Percentiles rank a stretch among this genome's conserved stretches.
phyloP scores from a whole-genome alignment of 2,797 vertebrate genomes.

The Chaunax sp. region DNA sequence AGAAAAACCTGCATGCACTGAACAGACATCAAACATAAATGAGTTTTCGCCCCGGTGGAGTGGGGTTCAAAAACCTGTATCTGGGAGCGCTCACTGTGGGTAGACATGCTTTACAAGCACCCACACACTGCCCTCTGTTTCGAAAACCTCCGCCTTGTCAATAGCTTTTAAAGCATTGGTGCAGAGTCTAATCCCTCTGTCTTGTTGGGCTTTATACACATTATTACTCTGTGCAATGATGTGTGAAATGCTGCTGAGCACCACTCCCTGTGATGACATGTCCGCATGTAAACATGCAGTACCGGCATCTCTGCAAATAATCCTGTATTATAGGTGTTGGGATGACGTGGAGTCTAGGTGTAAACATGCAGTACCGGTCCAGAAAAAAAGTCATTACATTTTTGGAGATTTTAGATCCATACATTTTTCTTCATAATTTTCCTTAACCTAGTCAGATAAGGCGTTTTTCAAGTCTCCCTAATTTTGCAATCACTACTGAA shows the following conservation, averaged over 20 bases:
- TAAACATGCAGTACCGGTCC: too few species aligned
- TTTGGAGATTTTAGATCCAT: too few species aligned
- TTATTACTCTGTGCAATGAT: constrained; percentile 50
- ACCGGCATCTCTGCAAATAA: constrained; percentile 15
- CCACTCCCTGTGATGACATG: constrained; percentile 27
- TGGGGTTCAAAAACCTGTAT: constrained; percentile 43
- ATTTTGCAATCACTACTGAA: too few species aligned
- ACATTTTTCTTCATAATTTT: too few species aligned
- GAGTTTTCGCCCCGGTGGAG: constrained; percentile 41
- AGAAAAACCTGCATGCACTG: constrained; percentile 53
- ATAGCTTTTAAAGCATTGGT: constrained; percentile 51
- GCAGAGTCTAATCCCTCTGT: constrained; percentile 44
- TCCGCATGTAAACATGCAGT: constrained; percentile 24
- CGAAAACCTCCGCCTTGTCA: constrained; percentile 29
- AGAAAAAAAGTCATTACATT: too few species aligned
- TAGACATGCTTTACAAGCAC: constrained; percentile 42
- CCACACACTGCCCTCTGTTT: constrained; percentile 50
- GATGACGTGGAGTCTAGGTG: too few species aligned
- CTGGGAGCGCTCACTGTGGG: constrained; percentile 41
- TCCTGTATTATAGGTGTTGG: not conserved
- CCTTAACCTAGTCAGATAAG: too few species aligned
- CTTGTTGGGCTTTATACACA: constrained; percentile 40
- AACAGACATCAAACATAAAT: constrained; percentile 59
- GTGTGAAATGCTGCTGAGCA: constrained; percentile 52
- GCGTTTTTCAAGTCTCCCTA: too few species aligned